Evolutionary conservation across 2,888 invertebrate genomes (phyloP), one percentile per base, ranked within the genome.

Genomic region (Dendrolimus pini): DNA sequence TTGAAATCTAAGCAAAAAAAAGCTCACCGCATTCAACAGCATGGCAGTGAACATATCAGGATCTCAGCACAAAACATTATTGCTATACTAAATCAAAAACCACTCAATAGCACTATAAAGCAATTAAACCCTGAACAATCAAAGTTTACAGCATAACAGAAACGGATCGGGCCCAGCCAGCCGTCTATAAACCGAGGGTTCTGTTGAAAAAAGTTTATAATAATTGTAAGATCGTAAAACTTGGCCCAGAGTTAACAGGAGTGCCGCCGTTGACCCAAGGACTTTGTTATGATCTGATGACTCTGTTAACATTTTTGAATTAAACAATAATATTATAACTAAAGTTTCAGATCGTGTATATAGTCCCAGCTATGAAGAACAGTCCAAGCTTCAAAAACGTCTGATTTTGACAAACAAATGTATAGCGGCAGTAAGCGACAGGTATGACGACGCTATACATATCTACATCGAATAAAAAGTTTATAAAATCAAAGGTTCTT

Each of bases 71-170:
- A 47, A 47, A 47, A 47, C 47, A 47, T 47, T 47, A 47, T 47
- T 47, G 47, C 47, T 47, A 47, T 47, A 47, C 47, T 47, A 47
- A 47, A 47, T 47, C 47, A 47, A 47, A 47, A 47, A 47, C 47
- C 47, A 47, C 47, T 47, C 47, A 47, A 47, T 47, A 47, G 47
- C 63, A 65, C 69, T 71, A 63, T 77, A 78, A 78, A 78, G 77
- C 73, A 78, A 79, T 77, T 76, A 77, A 84, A 79, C 75, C 71
- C 67, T 76, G 75, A 83, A 85, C 83, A 84, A 83, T 84, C 77
- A 78, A 78, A 75, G 74, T 85, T 86, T 85, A 85, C 79, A 76
- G 77, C 80, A 71, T 76, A 47, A 47, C 47, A 47, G 47, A 47
- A 47, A 47, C 47, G 47, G 9, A 47, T 47, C 10, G 47, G 47